These are phyloP conservation scores for Erinaceus europaeus DNA, from an alignment of 2,113 vertebrate species.

Conservation along the genomic window DNA sequence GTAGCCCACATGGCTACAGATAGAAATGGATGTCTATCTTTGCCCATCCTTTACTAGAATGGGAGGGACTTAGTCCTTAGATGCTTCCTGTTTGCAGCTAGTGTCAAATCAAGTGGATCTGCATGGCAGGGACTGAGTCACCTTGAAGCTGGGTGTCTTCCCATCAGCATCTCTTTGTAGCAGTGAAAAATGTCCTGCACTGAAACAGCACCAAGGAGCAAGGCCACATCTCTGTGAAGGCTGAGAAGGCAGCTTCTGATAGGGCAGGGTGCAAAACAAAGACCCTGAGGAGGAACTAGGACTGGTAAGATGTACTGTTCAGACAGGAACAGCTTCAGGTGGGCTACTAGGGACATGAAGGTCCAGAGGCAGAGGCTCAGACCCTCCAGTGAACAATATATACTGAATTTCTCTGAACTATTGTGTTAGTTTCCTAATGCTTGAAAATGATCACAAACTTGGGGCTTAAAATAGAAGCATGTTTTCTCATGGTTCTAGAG, in stretches of 20 bases:
- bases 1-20: too few species aligned
- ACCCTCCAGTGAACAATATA: accelerated
- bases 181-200: background rate
- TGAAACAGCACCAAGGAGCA: background rate
- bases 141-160: background rate
- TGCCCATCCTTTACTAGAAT: background rate
- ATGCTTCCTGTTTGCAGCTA: background rate
- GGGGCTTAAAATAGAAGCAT: background rate
- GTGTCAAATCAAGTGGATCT: background rate
- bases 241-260: too few species aligned
- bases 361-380: background rate
- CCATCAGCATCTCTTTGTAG: background rate
- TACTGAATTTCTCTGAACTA: background rate
- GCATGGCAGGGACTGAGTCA: background rate
- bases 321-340: background rate
- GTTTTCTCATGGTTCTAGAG: too few species aligned
- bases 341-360: too few species aligned
- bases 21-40: background rate
- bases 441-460: accelerated
- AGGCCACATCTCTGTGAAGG: background rate
- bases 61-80: background rate
- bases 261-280: background rate
- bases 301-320: accelerated
- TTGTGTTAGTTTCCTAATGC: too few species aligned
- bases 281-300: background rate